Conservation (phyloP, 1,140 invertebrate genomes). For the Camponotus pennsylvanicus region DNA sequence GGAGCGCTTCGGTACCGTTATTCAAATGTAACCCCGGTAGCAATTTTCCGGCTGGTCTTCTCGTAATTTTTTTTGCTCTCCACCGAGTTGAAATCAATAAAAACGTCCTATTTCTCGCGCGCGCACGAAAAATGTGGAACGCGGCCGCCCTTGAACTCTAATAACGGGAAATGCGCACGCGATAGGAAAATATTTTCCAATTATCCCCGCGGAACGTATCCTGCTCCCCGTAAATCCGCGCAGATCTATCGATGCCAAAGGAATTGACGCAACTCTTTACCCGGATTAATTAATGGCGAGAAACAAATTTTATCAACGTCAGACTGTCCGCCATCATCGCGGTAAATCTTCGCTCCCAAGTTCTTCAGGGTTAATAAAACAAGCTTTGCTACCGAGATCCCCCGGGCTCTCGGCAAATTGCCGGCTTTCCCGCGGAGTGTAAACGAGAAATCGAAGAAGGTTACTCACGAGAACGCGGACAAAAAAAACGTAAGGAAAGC, state of each 20-base stretch:
- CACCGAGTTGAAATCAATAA: conserved; percentile 49
- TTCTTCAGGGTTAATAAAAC: conserved; percentile 57
- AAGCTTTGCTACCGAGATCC: conserved; percentile 36
- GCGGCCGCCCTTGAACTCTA: conserved; percentile 36
- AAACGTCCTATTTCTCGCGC: conserved; percentile 54
- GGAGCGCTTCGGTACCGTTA: conserved; percentile 55
- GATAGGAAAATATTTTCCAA: conserved; percentile 53
- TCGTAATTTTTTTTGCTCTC: conserved; percentile 44
- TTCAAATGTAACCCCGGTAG: conserved; percentile 52
- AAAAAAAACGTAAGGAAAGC: background rate
- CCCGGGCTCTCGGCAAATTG: conserved; percentile 48
- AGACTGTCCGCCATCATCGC: conserved; percentile 20
- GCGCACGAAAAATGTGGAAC: conserved; percentile 39
- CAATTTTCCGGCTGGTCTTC: conserved; percentile 52
- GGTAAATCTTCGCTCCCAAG: conserved; percentile 30
- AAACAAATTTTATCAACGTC: conserved; percentile 55
- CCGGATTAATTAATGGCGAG: conserved; percentile 44
- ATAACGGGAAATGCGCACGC: background rate
- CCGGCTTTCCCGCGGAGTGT: conserved; percentile 28
- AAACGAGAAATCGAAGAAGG: conserved; percentile 50
- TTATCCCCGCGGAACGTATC: conserved; percentile 15
- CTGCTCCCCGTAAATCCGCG: conserved; percentile 28
- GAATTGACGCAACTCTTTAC: conserved; percentile 46
- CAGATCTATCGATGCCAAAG: conserved; percentile 16
- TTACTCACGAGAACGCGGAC: background rate